Evolutionary conservation across 2,797 vertebrate species (phyloP).

Genomic region (Falco novaeseelandiae): DNA sequence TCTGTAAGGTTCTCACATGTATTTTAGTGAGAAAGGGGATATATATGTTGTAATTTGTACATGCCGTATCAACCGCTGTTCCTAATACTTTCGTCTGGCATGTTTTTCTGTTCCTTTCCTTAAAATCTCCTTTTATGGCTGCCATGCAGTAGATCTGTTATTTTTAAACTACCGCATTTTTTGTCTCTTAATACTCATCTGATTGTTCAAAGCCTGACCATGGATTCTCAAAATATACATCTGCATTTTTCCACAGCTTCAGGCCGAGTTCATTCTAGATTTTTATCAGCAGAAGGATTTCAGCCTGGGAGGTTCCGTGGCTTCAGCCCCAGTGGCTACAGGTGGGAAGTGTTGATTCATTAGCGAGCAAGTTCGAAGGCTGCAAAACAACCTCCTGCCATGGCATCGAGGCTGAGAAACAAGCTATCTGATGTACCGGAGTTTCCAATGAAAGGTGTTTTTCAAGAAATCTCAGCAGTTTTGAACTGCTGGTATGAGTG

Average conservation of each 20-base stretch:
- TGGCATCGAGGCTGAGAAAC: neutral
- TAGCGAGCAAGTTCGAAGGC: neutral
- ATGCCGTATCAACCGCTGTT: slow-evolving; percentile 3
- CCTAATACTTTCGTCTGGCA: neutral
- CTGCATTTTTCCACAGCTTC: slow-evolving; percentile 40
- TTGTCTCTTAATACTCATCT: slow-evolving; percentile 51
- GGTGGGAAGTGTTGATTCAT: slow-evolving; percentile 51
- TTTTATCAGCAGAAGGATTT: slow-evolving; percentile 28
- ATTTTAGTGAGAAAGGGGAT: neutral
- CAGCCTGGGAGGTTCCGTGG: neutral
- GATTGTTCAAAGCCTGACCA: slow-evolving; percentile 49
- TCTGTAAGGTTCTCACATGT: neutral
- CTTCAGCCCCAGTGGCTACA: slow-evolving; percentile 14
- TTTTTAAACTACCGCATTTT: slow-evolving; percentile 55
- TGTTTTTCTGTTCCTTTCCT: slow-evolving; percentile 52
- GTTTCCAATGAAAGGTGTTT: slow-evolving; percentile 15
- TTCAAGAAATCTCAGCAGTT: slow-evolving; percentile 12
- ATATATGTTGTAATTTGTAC: slow-evolving; percentile 16
- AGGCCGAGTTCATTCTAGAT: slow-evolving; percentile 18
- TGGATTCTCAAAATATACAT: slow-evolving; percentile 45
- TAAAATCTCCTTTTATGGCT: slow-evolving; percentile 66
- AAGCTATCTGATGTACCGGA: neutral
- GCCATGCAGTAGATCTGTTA: slow-evolving; percentile 42
- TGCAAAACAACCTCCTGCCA: slow-evolving; percentile 31
- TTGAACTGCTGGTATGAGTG: neutral